Base-by-base conservation (phyloP, 2,113 vertebrate genomes). In the Hepsetus odoe region DNA sequence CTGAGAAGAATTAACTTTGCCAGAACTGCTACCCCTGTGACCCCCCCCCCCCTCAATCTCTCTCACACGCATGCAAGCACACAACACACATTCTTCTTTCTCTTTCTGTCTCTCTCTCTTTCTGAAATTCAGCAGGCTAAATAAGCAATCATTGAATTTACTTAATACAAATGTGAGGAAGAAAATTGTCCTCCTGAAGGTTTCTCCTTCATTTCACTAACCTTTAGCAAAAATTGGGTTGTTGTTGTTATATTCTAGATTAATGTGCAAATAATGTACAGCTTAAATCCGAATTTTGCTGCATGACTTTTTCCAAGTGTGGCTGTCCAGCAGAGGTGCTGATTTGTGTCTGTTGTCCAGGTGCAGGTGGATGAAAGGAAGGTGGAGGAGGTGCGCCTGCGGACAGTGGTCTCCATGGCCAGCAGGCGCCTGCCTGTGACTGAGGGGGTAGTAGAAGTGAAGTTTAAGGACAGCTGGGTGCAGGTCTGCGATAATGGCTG, bases 371-470 rank as follows among this genome's bases (percentile, higher is more conserved):
- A 96, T 42, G 95, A 96, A 83, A 93, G 92, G 79, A 94, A 91
- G 0, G 87, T 98, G 77, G 97, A 98, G 84, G 96, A 95, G 90
- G 91, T 99, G 8, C 93, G 95, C 0, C 93, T 99, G 56, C 91
- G 95, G 8, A 82, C 96, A 0, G 94, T 93, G 1, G 92, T 95
- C 0, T 75, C 87, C 0, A 77, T 77, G 4, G 86, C 89, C 1
- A 92, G 87, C 33, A 92, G 91, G 83, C 86, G 92, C 44, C 82
- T 95, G 70, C 97, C 97, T 0, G 80, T 97, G 75, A 91, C 91
- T 0, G 97, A 99, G 86, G 98, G 98, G 0, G 91, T 99, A 0
- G 93, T 99, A 44, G 97, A 99, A 87, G 92, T 99, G 69, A 94
- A 88, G 51, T 89, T 95, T 88, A 93, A 90, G 20, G 91, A 93